These are phyloP conservation scores for Serripes groenlandicus DNA, from an alignment of 2,888 invertebrate species.

Conservation along the genomic window DNA sequence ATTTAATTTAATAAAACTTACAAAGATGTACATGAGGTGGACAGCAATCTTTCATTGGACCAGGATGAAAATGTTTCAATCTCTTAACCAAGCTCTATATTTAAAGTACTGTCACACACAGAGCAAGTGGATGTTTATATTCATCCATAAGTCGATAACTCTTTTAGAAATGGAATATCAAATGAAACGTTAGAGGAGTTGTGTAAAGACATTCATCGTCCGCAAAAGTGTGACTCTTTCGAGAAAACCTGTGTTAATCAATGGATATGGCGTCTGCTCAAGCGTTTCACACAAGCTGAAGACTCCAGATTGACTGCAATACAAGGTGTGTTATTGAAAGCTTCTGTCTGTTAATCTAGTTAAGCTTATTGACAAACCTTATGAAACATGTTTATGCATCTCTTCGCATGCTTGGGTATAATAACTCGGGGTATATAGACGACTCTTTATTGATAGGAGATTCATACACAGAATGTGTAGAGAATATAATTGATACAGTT, in stretches of 20 bases:
- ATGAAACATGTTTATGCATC: slow-evolving; percentile 13
- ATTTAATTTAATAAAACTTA: neutral
- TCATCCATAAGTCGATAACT: slow-evolving; percentile 20
- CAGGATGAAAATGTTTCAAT: neutral
- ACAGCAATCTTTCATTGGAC: neutral
- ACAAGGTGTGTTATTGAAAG: slow-evolving; percentile 26
- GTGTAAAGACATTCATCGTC: slow-evolving; percentile 18
- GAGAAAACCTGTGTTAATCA: slow-evolving; percentile 27
- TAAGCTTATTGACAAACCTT: slow-evolving; percentile 25
- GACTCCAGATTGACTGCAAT: slow-evolving; percentile 20
- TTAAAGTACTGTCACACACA: slow-evolving; percentile 1
- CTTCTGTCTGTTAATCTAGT: slow-evolving; percentile 21
- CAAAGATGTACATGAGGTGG: neutral
- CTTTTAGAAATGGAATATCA: slow-evolving; percentile 30
- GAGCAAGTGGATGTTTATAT: slow-evolving; percentile 3
- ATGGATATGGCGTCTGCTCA: slow-evolving; percentile 34
- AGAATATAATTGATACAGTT: no score
- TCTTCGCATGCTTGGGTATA: slow-evolving; percentile 28
- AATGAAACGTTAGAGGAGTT: slow-evolving; percentile 18
- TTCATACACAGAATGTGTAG: no score
- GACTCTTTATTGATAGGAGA: no score
- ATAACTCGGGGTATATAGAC: no score
- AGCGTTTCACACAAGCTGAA: slow-evolving; percentile 36
- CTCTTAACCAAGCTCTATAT: neutral
- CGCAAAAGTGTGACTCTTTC: slow-evolving; percentile 21